Percentiles rank a stretch among this genome's conserved stretches.
These are phyloP conservation scores for Caracal caracal DNA, from an alignment of 2,113 vertebrate genomes.

Conservation along the genomic window DNA sequence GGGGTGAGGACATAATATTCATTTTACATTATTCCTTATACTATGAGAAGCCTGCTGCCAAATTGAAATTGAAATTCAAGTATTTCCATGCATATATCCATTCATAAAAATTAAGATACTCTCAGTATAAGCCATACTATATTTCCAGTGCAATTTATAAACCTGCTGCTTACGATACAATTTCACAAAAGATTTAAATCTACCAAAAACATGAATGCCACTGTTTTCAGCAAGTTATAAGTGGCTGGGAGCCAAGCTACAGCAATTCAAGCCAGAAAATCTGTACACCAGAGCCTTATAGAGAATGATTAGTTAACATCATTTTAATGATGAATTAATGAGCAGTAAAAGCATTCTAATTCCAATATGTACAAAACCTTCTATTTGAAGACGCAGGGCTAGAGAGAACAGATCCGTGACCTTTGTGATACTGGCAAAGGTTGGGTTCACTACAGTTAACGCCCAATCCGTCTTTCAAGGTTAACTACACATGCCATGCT, in stretches of 20 bases:
- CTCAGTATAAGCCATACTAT: neutral
- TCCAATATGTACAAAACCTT: slow-evolving; percentile 81
- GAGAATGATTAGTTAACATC: slow-evolving; percentile 84
- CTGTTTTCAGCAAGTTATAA: slow-evolving; percentile 34
- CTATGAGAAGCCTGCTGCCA: neutral
- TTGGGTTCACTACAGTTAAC: slow-evolving; percentile 83
- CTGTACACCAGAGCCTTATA: slow-evolving; percentile 75
- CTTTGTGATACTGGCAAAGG: slow-evolving; percentile 85
- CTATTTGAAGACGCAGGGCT: slow-evolving; percentile 80
- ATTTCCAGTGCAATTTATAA: neutral
- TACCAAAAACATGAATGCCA: slow-evolving; percentile 33
- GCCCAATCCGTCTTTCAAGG: slow-evolving; percentile 87
- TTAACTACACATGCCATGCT: slow-evolving; percentile 88
- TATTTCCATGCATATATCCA: neutral
- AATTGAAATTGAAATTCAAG: slow-evolving; percentile 45
- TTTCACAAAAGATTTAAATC: neutral
- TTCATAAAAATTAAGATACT: neutral
- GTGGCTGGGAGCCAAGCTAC: slow-evolving; percentile 55
- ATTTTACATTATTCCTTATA: neutral
- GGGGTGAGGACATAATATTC: neutral
- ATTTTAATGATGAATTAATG: slow-evolving; percentile 86
- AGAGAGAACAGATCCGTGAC: slow-evolving; percentile 82
- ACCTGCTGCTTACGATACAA: slow-evolving; percentile 8
- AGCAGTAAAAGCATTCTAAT: slow-evolving; percentile 82
- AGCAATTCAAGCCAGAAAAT: slow-evolving; percentile 68